Base-by-base conservation (phyloP, 2,888 invertebrate species). In the Habroteleia sp. region DNA sequence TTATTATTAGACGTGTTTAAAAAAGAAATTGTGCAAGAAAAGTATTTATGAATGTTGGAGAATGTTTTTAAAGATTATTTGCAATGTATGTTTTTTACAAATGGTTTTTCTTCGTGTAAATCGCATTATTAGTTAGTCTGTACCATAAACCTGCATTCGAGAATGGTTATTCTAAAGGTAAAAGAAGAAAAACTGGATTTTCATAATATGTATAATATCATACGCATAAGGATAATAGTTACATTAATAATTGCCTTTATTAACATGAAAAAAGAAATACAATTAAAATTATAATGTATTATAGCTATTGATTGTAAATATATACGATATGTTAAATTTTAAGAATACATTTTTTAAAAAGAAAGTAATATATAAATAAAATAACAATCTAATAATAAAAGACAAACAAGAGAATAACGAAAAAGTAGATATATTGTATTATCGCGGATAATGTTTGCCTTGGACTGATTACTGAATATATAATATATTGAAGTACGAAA, bases 311-410 rank as follows among this genome's bases (percentile, higher is more conserved):
- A 87, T 79, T 88, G 88, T 88, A 88, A 81, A 88, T 88, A 87
- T 84, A 82, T 82, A 85, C 84, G 81, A 65, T 58, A 85, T 85
- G 85, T 86, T 87, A 86, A 86, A 87, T 87, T 86, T 86, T 87
- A 87, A 88, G 85, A 84, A 86, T 86, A 88, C 84, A 86, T 88
- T 88, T 88, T 87, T 87, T 74, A 74, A 77, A 69, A 71, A 85
- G 87, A 88, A 88, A 88, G 86, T 88, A 88, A 87, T 88, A 87
- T 88, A 88, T 88, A 88, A 84, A 83, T 87, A 48, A 85, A 83
- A 71, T 71, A 84, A 82, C 77, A 77, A 80, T 81, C 23, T 52
- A 73, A 56, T 31, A 25, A 74, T 79, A 81, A 82, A n/a, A 81
- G 76, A 77, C 79, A 78, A 80, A 80, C 78, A 82, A 74, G 79